Evolutionary conservation across 2,113 vertebrate species (phyloP).

Genomic region (Engraulis encrasicolus): DNA sequence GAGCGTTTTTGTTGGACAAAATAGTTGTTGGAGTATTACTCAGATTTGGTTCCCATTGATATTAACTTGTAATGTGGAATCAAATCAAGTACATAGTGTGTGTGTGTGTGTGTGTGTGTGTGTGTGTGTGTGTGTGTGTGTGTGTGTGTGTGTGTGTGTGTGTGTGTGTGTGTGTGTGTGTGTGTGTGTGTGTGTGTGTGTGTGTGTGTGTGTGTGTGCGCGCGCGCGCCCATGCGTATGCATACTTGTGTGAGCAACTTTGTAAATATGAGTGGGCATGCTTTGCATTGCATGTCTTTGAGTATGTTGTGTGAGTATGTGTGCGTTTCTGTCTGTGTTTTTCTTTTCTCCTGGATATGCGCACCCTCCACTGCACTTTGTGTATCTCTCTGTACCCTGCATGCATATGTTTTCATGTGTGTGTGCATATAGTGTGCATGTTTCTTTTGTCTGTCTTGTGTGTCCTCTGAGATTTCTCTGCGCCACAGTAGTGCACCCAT

Average conservation of each 20-base stretch:
- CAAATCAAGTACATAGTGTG: too few species aligned
- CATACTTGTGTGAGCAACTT: neutral
- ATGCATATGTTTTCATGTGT: neutral
- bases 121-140: neutral
- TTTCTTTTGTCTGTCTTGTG: neutral
- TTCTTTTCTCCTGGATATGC: too few species aligned
- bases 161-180: neutral
- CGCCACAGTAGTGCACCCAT: neutral
- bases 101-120: too few species aligned
- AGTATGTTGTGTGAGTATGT: too few species aligned
- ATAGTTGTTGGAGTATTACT: too few species aligned
- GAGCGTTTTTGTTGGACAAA: too few species aligned
- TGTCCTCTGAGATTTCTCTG: neutral
- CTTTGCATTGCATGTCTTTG: too few species aligned
- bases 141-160: neutral
- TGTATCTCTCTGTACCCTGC: neutral
- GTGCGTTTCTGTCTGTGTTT: neutral
- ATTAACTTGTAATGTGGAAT: too few species aligned
- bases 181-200: neutral
- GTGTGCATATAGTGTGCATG: neutral
- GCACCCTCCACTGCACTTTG: too few species aligned
- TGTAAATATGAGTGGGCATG: too few species aligned
- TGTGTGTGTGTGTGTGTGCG: neutral
- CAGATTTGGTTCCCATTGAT: too few species aligned
- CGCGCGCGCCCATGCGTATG: neutral